Base-by-base conservation (phyloP, 1,140 invertebrate genomes). In the Aphidius ervi region DNA sequence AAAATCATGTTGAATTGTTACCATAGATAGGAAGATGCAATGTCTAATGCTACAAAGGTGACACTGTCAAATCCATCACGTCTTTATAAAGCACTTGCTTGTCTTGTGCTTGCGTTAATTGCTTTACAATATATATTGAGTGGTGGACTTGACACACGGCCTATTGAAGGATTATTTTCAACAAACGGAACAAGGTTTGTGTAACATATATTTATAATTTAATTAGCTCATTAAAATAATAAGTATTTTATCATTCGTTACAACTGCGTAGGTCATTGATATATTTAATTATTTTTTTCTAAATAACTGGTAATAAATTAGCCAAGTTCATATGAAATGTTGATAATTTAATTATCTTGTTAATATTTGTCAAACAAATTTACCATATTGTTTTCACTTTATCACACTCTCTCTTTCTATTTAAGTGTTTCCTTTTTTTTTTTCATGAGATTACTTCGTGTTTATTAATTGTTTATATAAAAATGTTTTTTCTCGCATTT, bases 101-200 rank as follows among this genome's bases (percentile, higher is more conserved):
- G 76, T 63, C 61, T 78, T 62, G 75, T 79, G 46, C 72, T 78
- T 37, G 72, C 72, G 9, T 71, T 82, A 6, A 75, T 82, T 57
- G 72, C 72, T 48, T 68, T 82, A n/a, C 80, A 82, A 67, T 82
- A 81, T 69, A 68, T 78, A 52, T 71, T 81, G 66, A 81, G 74
- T 65, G 74, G 75, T 42, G 73, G 77, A 54, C 66, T 80, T 62
- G 78, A 82, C 66, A 71, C 77, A 5, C 71, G 67, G 10, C 77
- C 75, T 16, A 74, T 80, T 64, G 79, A 81, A 65, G 79, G 77
- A 10, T 77, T 82, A 52, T 82, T 81, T 67, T 73, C 79, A 40
- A 78, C 80, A 49, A 81, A 81, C 62, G 65, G 71, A 37, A 75
- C 75, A 58, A 72, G 74, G 76, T 79, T 50, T 62, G 59, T 60